These are phyloP conservation scores for Amiota minor DNA, from an alignment of 2,888 invertebrate species.

Conservation along the genomic window DNA sequence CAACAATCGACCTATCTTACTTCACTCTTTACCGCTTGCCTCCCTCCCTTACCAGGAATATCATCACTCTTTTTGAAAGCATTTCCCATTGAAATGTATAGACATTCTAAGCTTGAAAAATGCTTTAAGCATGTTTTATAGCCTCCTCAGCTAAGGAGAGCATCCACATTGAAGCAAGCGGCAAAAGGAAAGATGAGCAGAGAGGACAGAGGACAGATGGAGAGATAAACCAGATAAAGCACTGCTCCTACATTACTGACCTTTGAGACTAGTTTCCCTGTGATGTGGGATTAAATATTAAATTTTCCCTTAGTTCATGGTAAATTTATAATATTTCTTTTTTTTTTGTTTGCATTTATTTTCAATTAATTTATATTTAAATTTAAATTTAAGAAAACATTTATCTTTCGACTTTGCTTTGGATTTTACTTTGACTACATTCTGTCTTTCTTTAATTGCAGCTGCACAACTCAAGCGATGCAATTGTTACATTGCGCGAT, in stretches of 20 bases:
- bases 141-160: neutral
- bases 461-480: constrained; percentile 81
- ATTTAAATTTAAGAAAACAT: neutral
- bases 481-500: constrained; percentile 78
- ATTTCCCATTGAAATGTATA: no score
- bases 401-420: constrained; percentile 25
- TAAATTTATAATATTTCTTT: neutral
- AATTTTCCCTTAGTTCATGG: neutral
- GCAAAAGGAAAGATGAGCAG: no score
- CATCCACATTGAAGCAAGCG: constrained; percentile 29
- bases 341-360: constrained; percentile 27
- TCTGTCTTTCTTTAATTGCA: constrained; percentile 68
- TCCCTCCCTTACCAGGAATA: no score
- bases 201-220: no score
- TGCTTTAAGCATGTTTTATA: constrained; percentile 1
- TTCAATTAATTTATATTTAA: constrained; percentile 30
- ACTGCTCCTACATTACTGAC: no score
- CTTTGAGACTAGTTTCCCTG: no score
- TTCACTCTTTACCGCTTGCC: no score
- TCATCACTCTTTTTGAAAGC: no score
- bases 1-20: no score
- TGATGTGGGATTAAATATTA: no score
- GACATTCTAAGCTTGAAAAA: neutral
- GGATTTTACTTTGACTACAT: constrained; percentile 8
- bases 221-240: no score